phyloP scores from a whole-genome alignment of 2,888 invertebrate species.

The Brachypalpus laphriformis region DNA sequence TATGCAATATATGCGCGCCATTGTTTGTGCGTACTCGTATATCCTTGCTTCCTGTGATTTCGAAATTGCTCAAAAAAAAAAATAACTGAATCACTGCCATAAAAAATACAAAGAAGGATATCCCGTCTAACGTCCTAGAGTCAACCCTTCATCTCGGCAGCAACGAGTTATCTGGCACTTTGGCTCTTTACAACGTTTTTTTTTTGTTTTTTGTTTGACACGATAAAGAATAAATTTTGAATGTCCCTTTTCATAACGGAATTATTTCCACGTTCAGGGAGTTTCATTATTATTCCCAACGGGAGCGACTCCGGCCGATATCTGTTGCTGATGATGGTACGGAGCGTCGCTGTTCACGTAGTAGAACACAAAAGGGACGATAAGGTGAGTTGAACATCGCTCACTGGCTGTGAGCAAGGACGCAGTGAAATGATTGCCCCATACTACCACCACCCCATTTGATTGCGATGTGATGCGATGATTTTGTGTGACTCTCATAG shows the following conservation, averaged over 20 bases:
- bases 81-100: not conserved
- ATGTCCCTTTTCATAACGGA: conserved; percentile 62
- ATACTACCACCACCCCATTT: not conserved
- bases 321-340: conserved; percentile 65
- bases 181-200: conserved; percentile 20
- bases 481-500: conserved; percentile 19
- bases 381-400: conserved; percentile 69
- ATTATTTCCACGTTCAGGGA: conserved; percentile 64
- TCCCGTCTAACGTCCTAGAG: conserved; percentile 24
- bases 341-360: not conserved
- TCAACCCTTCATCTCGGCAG: conserved; percentile 51
- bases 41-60: conserved; percentile 27
- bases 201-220: conserved; percentile 39
- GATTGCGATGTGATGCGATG: conserved; percentile 41
- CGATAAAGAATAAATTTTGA: conserved; percentile 69
- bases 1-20: conserved; percentile 32
- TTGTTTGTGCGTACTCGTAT: conserved; percentile 45
- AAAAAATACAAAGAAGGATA: conserved; percentile 16
- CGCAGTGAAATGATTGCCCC: conserved; percentile 5
- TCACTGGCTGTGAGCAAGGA: conserved; percentile 43
- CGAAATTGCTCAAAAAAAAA: conserved; percentile 12
- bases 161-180: conserved; percentile 40
- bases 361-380: conserved; percentile 58
- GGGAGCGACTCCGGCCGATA: conserved; percentile 48
- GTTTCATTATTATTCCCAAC: conserved; percentile 69